phyloP scores from a whole-genome alignment of 2,113 vertebrate genomes.

The Ptilorrhoa leucosticta region DNA sequence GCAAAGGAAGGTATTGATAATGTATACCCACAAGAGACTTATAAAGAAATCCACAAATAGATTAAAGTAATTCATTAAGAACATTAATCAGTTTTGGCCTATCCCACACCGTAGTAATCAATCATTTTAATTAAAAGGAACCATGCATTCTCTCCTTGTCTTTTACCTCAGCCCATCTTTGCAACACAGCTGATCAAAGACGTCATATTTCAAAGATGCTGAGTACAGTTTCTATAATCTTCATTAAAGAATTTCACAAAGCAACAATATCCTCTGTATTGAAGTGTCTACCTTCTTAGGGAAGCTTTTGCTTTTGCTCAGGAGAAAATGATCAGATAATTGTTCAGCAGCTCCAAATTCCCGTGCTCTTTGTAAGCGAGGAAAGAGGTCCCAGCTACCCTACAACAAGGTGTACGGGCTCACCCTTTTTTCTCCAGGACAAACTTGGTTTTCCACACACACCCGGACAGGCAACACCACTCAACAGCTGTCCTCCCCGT shows the following conservation, averaged over 20 bases:
- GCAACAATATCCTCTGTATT: not conserved
- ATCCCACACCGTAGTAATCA: not conserved
- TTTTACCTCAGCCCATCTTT: not conserved
- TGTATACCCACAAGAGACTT: not conserved
- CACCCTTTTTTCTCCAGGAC: not conserved
- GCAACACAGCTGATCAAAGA: not conserved
- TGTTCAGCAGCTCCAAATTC: not conserved
- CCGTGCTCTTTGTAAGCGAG: fast-evolving
- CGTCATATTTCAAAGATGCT: not conserved
- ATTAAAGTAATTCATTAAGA: conserved; percentile 36
- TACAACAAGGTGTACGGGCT: not conserved
- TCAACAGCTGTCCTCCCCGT: not conserved
- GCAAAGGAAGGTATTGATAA: conserved; percentile 8
- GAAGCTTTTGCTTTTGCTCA: not conserved
- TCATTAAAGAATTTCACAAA: not conserved
- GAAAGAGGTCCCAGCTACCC: not conserved
- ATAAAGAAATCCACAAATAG: not conserved
- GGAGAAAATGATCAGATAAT: not conserved
- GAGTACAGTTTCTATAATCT: not conserved
- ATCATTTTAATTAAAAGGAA: conserved; percentile 59
- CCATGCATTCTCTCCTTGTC: not conserved
- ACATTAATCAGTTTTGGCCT: conserved; percentile 28
- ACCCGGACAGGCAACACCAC: not conserved
- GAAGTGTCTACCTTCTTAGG: not conserved
- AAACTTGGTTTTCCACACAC: not conserved